These are phyloP conservation scores for Dicrurus megarhynchus DNA, from an alignment of 2,113 vertebrate species.

Conservation along the genomic window DNA sequence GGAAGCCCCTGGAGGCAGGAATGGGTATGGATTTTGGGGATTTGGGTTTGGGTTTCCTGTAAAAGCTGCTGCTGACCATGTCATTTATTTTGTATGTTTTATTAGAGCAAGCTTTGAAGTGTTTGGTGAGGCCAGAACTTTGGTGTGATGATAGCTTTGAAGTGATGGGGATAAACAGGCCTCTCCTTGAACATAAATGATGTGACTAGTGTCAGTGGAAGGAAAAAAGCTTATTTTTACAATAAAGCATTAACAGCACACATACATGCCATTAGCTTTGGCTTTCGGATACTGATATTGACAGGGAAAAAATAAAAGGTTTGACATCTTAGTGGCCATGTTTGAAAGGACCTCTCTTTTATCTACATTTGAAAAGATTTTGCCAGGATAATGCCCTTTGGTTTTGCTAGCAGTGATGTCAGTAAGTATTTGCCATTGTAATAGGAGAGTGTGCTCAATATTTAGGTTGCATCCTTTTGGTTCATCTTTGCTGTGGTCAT, in stretches of 20 bases:
- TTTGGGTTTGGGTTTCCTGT: background rate
- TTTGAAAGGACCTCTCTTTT: background rate
- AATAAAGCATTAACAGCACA: background rate
- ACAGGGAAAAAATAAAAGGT: background rate
- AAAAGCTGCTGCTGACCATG: background rate
- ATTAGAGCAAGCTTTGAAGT: background rate
- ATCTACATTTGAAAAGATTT: background rate
- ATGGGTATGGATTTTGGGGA: background rate
- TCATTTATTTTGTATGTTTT: background rate
- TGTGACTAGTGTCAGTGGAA: background rate
- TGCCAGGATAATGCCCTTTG: background rate
- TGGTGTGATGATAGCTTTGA: background rate
- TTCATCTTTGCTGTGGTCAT: accelerated
- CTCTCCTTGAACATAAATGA: background rate
- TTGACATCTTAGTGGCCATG: background rate
- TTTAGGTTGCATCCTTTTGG: background rate
- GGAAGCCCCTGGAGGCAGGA: background rate
- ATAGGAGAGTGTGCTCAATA: background rate
- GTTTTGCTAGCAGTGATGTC: background rate
- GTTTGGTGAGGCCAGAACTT: background rate
- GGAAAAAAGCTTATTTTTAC: background rate
- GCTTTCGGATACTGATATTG: background rate
- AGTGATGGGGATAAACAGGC: background rate
- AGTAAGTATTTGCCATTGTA: background rate
- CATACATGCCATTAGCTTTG: background rate